Evolutionary conservation across 2,797 vertebrate genomes (phyloP).

Genomic region (Anguilla marmorata): DNA sequence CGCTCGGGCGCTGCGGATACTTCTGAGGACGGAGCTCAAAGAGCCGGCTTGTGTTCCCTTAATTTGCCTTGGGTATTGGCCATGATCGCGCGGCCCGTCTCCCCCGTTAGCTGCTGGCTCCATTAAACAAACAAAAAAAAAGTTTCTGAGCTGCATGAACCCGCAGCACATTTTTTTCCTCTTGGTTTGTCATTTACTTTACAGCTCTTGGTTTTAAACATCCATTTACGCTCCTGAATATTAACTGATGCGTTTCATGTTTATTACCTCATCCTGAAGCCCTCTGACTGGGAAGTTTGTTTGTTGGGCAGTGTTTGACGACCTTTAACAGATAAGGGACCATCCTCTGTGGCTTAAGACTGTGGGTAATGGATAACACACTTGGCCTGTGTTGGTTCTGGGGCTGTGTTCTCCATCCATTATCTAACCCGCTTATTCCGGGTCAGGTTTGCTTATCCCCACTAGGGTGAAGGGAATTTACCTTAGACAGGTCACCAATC

Average conservation of each 20-base stretch:
- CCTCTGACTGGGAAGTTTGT: neutral
- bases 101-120: neutral
- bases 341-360: neutral
- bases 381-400: no score
- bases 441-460: no score
- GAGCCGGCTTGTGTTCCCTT: conserved; percentile 5
- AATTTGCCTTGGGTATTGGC: conserved; percentile 17
- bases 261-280: neutral
- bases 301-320: neutral
- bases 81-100: neutral
- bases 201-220: neutral
- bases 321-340: neutral
- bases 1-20: neutral
- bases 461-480: no score
- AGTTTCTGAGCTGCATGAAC: neutral
- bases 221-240: neutral
- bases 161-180: neutral
- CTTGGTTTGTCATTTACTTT: neutral
- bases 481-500: no score
- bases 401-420: neutral
- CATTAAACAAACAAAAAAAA: neutral
- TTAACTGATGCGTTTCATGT: neutral
- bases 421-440: no score
- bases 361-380: neutral
- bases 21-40: conserved; percentile 2